Percentiles rank a stretch among this genome's conserved stretches.
Conservation (phyloP, 2,113 vertebrate genomes). For the Ctenodactylus gundi region DNA sequence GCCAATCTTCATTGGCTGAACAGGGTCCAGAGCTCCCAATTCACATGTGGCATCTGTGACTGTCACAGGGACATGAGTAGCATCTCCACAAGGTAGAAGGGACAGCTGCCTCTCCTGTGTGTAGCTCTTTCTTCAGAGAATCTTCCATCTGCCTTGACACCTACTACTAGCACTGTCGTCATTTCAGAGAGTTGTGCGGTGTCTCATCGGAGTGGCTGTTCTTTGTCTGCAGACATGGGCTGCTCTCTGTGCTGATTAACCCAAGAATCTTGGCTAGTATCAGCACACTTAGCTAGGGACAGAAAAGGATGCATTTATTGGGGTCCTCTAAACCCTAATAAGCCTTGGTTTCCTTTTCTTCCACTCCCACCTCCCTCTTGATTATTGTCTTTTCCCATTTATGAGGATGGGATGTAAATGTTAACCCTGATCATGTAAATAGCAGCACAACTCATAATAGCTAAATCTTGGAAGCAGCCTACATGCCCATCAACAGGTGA, state of each 20-base stretch:
- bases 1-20: background rate
- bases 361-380: background rate
- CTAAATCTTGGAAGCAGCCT: too few species aligned
- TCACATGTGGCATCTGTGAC: background rate
- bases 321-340: background rate
- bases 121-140: background rate
- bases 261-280: background rate
- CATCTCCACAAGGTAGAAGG: background rate
- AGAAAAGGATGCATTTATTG: background rate
- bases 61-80: background rate
- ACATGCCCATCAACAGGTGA: too few species aligned
- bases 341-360: background rate
- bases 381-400: constrained; percentile 29
- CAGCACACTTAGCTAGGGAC: background rate
- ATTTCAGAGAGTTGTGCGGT: background rate
- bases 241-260: background rate
- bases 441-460: too few species aligned
- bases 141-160: background rate
- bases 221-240: background rate
- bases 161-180: background rate
- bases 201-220: background rate
- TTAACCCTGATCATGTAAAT: too few species aligned
- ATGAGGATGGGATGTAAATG: background rate
- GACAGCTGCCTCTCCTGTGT: background rate
- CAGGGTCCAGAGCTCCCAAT: background rate